These are phyloP conservation scores for Enteromius argenteus DNA, from an alignment of 2,797 vertebrate species.

Conservation along the genomic window DNA sequence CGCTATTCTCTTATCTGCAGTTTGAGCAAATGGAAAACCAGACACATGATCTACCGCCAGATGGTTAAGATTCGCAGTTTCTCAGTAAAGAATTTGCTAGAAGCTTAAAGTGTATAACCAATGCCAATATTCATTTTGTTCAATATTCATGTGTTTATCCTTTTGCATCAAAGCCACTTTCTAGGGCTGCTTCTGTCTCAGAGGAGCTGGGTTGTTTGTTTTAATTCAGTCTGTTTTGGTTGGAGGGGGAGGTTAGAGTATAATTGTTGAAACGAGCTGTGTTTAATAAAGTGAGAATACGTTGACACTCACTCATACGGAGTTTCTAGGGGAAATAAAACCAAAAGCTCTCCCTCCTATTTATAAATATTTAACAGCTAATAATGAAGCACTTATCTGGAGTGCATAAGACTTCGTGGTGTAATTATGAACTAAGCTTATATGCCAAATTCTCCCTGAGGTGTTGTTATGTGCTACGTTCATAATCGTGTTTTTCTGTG, in stretches of 20 bases:
- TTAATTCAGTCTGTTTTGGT: conserved; percentile 43
- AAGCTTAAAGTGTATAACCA: conserved; percentile 34
- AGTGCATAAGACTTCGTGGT: conserved; percentile 21
- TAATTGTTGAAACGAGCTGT: conserved; percentile 27
- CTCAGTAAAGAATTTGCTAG: conserved; percentile 29
- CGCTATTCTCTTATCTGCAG: conserved; percentile 19
- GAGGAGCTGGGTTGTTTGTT: conserved; percentile 34
- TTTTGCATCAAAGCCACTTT: conserved; percentile 37
- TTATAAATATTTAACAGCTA: conserved; percentile 35
- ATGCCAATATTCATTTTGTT: conserved; percentile 46
- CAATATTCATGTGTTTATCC: conserved; percentile 43
- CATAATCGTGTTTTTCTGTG: neutral
- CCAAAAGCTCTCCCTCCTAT: conserved; percentile 16
- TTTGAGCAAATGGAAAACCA: conserved; percentile 24
- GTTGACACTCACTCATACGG: neutral
- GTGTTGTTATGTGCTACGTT: conserved; percentile 25
- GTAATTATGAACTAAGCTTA: conserved; percentile 31
- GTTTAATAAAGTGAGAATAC: conserved; percentile 22
- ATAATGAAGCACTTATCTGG: conserved; percentile 38
- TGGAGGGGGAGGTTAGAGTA: conserved; percentile 10
- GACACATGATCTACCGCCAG: conserved; percentile 33
- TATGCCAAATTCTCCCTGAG: conserved; percentile 8
- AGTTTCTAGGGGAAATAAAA: conserved; percentile 15
- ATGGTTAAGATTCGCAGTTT: conserved; percentile 49
- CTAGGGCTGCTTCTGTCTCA: conserved; percentile 11